These are phyloP conservation scores for Melanotaenia duboulayi DNA, from an alignment of 2,113 vertebrate genomes.

Conservation along the genomic window DNA sequence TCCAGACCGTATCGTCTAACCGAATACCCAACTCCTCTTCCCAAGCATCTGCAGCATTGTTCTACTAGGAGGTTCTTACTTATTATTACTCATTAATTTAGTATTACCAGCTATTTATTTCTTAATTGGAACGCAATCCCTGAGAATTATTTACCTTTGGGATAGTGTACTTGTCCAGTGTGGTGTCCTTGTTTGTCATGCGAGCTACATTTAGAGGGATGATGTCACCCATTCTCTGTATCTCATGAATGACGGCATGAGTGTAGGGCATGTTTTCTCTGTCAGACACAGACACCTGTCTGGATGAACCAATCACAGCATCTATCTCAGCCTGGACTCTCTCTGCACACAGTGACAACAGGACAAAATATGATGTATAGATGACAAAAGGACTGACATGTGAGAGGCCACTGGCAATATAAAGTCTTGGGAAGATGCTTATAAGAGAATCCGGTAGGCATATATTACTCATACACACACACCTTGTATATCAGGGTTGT, in stretches of 20 bases:
- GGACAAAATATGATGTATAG: background rate
- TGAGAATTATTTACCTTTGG: slow-evolving; percentile 75
- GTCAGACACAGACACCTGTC: slow-evolving; percentile 72
- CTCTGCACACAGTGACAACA: slow-evolving; percentile 31
- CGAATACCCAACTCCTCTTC: no score
- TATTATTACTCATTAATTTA: no score
- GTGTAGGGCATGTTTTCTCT: slow-evolving; percentile 83
- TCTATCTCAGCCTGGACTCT: slow-evolving; percentile 81
- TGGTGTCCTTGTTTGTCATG: slow-evolving; percentile 55
- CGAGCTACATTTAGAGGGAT: slow-evolving; percentile 72
- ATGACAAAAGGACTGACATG: background rate
- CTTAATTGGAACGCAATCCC: background rate
- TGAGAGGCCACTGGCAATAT: background rate
- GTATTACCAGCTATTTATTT: no score
- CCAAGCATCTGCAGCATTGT: no score
- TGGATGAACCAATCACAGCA: slow-evolving; percentile 19
- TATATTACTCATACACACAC: slow-evolving; percentile 11
- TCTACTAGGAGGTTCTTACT: no score
- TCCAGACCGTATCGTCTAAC: no score
- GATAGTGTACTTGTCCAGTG: slow-evolving; percentile 74
- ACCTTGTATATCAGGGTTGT: slow-evolving; percentile 86
- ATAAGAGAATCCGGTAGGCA: background rate
- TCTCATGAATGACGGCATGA: slow-evolving; percentile 85
- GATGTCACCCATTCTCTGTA: slow-evolving; percentile 84
- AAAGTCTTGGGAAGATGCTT: background rate